phyloP scores from a whole-genome alignment of 2,797 vertebrate genomes.

The Gymnopithys bicolor region DNA sequence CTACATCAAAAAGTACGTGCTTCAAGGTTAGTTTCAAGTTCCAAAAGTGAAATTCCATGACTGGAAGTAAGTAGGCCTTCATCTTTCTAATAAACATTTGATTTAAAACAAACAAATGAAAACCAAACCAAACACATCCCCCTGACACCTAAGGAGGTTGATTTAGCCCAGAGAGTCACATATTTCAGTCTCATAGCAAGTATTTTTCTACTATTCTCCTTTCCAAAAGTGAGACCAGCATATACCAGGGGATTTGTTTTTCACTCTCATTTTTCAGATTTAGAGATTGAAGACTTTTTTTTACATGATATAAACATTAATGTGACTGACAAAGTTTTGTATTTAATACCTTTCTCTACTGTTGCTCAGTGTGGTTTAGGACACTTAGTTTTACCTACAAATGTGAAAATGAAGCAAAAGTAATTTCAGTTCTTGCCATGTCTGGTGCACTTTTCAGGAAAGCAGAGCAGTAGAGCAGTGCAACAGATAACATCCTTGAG shows the following conservation, averaged over 20 bases:
- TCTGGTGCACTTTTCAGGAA: neutral
- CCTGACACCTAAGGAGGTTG: neutral
- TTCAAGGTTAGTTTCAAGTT: neutral
- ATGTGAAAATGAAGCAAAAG: neutral
- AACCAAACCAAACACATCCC: neutral
- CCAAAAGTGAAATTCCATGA: neutral
- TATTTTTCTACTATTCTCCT: neutral
- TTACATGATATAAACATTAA: neutral
- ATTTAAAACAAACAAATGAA: neutral
- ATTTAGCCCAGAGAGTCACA: neutral
- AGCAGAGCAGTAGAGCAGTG: neutral
- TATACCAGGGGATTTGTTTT: neutral
- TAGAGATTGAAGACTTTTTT: neutral
- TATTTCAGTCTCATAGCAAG: neutral
- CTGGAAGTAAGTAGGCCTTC: neutral
- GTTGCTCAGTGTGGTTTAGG: neutral
- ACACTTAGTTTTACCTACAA: neutral
- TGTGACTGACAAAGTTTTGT: neutral
- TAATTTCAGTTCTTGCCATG: neutral
- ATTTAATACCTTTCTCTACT: neutral
- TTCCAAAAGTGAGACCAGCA: neutral
- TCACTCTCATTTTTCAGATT: neutral
- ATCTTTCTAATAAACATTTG: neutral
- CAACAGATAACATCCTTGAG: neutral
- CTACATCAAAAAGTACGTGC: accelerated